Percentiles rank a stretch among this genome's conserved stretches.
phyloP scores from a whole-genome alignment of 1,140 invertebrate genomes.

The Ladona fulva region DNA sequence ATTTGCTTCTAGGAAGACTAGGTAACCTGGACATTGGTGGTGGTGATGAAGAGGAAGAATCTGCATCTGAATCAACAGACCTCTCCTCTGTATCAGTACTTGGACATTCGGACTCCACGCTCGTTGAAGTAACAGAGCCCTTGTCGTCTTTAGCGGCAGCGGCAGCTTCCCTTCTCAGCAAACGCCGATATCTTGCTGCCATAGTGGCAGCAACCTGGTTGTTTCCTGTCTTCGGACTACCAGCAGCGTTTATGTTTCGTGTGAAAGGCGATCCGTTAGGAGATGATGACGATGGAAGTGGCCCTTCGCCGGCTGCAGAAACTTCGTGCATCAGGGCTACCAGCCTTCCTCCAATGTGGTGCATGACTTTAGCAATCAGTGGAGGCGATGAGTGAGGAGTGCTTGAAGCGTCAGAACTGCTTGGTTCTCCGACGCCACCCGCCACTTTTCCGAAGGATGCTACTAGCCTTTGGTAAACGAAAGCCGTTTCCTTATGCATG shows the following conservation, averaged over 20 bases:
- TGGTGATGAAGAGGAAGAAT: background rate
- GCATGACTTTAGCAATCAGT: constrained; percentile 84
- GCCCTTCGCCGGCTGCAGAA: constrained; percentile 47
- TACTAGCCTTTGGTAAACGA: constrained; percentile 74
- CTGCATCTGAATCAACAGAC: constrained; percentile 35
- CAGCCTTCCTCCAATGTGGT: constrained; percentile 80
- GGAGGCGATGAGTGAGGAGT: constrained; percentile 67
- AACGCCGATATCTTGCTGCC: constrained; percentile 37
- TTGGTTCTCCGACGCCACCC: constrained; percentile 34
- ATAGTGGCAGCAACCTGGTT: background rate
- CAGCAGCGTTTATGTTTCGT: background rate
- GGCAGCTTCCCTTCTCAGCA: constrained; percentile 46
- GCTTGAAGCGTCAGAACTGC: constrained; percentile 35
- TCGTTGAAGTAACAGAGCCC: constrained; percentile 43
- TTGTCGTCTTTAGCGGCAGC: constrained; percentile 35
- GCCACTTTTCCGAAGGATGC: constrained; percentile 69
- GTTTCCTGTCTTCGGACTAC: background rate
- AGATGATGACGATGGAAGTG: constrained; percentile 15
- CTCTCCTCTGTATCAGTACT: constrained; percentile 43
- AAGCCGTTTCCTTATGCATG: constrained; percentile 60
- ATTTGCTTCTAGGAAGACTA: constrained; percentile 56
- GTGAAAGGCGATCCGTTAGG: background rate
- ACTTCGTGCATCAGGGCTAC: constrained; percentile 89
- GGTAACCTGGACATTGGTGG: constrained; percentile 25
- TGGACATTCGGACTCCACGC: constrained; percentile 60